Evolutionary conservation across 2,888 invertebrate species (phyloP), one percentile per base, ranked within the genome.

Genomic region (Philereme transversata): DNA sequence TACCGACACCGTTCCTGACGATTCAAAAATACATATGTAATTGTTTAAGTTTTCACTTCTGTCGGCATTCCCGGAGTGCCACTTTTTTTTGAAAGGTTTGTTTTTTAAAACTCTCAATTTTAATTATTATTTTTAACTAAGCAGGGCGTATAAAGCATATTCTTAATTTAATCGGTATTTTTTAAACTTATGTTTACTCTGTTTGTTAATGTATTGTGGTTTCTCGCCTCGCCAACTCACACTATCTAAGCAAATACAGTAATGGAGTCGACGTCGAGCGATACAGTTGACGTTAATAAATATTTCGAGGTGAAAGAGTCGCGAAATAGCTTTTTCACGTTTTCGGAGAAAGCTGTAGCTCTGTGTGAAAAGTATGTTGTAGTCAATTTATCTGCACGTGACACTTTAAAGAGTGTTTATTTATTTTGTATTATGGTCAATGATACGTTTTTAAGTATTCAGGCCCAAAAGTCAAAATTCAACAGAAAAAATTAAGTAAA

Each of bases 191-290:
- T 57, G n/a, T 8, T 7, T 4, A 40, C 43, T 50, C 53, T 53
- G 46, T 10, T 47, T 45, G 8, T 7, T n/a, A 10, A 2, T 40
- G 3, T 35, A 38, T 45, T 49, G 51, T 43, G 41, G 35, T 36
- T 36, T 8, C 70, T 63, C 71, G 73, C 48, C 62, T 46, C 66
- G 65, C 63, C 63, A 68, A 61, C 70, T 69, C 62, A 62, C 75
- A 74, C 80, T 82, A 76, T 79, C 76, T 78, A 73, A 76, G 73
- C 77, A 83, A 80, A 83, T 77, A 80, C 77, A 72, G 79, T 84
- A 84, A 84, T 82, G 82, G 82, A 80, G 69, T 74, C 71, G 72
- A 65, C 70, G 69, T 57, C 69, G 60, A 60, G 68, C 67, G 74
- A 75, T 73, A 78, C 75, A 74, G 75, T 77, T 73, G 76, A 71